Percentiles rank a stretch among this genome's conserved stretches.
phyloP scores from a whole-genome alignment of 2,888 invertebrate species.

The Limnephilus rhombicus region DNA sequence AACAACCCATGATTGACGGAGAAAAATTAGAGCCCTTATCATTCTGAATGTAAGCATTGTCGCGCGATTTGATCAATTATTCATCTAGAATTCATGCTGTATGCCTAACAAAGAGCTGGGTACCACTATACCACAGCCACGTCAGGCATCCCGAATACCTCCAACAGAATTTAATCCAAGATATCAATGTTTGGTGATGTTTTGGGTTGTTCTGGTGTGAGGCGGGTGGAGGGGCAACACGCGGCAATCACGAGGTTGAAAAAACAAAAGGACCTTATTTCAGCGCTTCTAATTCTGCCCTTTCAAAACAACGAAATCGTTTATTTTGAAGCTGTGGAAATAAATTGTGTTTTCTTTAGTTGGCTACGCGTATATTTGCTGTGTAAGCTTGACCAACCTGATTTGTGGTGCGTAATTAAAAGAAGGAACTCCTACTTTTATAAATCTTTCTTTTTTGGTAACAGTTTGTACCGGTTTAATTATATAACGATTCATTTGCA shows the following conservation, averaged over 20 bases:
- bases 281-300: slow-evolving; percentile 29
- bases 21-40: slow-evolving; percentile 56
- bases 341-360: slow-evolving; percentile 37
- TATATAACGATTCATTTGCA: not conserved
- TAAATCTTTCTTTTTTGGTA: not conserved
- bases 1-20: slow-evolving; percentile 39
- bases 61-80: slow-evolving; percentile 56
- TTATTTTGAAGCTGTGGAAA: slow-evolving; percentile 33
- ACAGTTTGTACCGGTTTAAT: not conserved
- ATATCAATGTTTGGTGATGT: not conserved
- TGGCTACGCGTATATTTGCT: not conserved
- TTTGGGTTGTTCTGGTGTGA: not conserved
- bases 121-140: not conserved
- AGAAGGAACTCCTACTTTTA: not conserved
- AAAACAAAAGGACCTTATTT: slow-evolving; percentile 40
- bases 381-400: not conserved
- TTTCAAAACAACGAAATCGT: slow-evolving; percentile 44
- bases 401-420: not conserved
- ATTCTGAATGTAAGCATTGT: slow-evolving; percentile 52
- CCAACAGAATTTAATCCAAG: not conserved
- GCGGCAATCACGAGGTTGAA: slow-evolving; percentile 32
- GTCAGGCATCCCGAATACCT: not conserved
- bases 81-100: slow-evolving; percentile 46
- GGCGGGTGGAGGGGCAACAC: not conserved
- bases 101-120: not conserved